Base-by-base conservation (phyloP, 2,888 invertebrate species). In the Dolichomitus sp. region DNA sequence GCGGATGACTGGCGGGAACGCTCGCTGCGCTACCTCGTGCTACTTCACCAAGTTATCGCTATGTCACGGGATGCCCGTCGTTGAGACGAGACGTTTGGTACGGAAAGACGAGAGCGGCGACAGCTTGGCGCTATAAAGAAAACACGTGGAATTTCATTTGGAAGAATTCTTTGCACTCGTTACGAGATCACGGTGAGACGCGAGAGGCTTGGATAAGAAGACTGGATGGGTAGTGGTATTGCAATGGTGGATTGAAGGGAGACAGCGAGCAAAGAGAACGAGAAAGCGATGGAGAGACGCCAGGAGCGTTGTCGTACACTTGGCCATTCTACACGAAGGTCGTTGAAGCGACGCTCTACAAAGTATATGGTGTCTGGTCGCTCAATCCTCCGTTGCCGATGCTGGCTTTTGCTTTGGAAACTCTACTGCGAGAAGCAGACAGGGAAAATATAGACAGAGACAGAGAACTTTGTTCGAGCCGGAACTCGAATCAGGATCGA, bases 151-250 rank as follows among this genome's bases (percentile, higher is more conserved):
- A 92, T 92, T 91, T 90, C 88, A 91, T 91, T 92, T 91, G 88
- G 87, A 83, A 84, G 86, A 89, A 92, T 91, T 91, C 90, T 89
- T 89, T 84, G 85, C 86, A 87, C 89, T 91, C 90, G 90, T 92
- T 92, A 91, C 89, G 84, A 81, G 68, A 57, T 65, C 66, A 73
- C 75, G 77, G 77, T 81, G 80, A 81, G 76, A 83, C 81, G 81
- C 73, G 80, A 79, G 78, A 45, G 68, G 66, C 68, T 50, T 48
- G 77, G 54, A 40, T 69, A 68, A 80, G 78, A 72, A 66, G 54
- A 63, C 52, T 59, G 54, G 54, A 50, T 54, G 57, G 63, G 7
- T 40, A 37, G 54, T 40, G 65, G 30, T 37, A 76, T 59, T 23
- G 61, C 40, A 27, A 52, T 37, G 23, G 40, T 37, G 27, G 65